These are phyloP conservation scores for Papilio polytes DNA, from an alignment of 1,140 invertebrate genomes.

Conservation along the genomic window DNA sequence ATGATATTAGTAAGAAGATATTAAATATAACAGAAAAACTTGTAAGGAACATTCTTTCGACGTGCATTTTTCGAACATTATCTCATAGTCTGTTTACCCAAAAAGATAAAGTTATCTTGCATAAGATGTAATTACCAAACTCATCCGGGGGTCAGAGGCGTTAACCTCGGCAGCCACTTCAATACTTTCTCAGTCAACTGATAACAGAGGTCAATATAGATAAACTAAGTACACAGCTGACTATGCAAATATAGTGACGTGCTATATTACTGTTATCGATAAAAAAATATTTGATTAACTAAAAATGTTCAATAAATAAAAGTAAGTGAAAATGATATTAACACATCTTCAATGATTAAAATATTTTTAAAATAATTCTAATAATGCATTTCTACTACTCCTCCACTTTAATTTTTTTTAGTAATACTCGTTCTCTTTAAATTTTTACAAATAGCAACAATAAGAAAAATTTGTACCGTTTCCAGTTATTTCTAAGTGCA, in stretches of 20 bases:
- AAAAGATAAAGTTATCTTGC: slow-evolving; percentile 36
- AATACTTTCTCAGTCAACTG: slow-evolving; percentile 36
- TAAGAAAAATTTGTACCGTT: too few relatives aligned
- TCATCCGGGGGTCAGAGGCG: slow-evolving; percentile 40
- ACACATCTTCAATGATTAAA: too few relatives aligned
- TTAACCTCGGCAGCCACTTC: slow-evolving; percentile 32
- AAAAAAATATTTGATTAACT: not conserved
- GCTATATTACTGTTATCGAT: slow-evolving; percentile 1
- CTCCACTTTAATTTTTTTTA: too few relatives aligned
- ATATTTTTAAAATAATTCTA: too few relatives aligned
- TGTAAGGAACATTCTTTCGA: not conserved
- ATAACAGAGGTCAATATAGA: slow-evolving; percentile 37
- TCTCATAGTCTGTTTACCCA: slow-evolving; percentile 26
- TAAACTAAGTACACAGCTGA: slow-evolving; percentile 31
- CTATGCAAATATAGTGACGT: slow-evolving; percentile 39
- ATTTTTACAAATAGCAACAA: too few relatives aligned
- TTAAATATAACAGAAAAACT: not conserved
- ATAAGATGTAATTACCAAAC: slow-evolving; percentile 32
- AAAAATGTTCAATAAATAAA: not conserved
- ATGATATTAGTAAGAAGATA: too few relatives aligned
- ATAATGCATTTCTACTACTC: too few relatives aligned
- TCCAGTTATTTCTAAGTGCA: too few relatives aligned
- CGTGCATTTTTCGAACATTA: slow-evolving; percentile 14
- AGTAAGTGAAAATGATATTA: not conserved
- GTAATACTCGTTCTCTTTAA: too few relatives aligned